Percentiles rank a stretch among this genome's conserved stretches.
These are phyloP conservation scores for Spodoptera frugiperda DNA, from an alignment of 1,140 invertebrate species.

Conservation along the genomic window DNA sequence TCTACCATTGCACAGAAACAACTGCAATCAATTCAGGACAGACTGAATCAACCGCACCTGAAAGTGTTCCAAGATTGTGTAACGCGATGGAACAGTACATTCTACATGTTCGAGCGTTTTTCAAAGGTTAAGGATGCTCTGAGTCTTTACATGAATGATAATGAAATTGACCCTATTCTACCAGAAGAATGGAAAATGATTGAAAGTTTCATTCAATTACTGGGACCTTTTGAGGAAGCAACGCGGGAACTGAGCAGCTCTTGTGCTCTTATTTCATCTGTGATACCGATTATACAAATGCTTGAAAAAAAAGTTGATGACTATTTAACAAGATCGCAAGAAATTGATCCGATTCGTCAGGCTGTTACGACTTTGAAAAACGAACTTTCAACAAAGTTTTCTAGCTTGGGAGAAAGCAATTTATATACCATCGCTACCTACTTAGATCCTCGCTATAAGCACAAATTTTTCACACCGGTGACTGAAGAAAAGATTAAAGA, in stretches of 20 bases:
- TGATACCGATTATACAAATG: slow-evolving; percentile 52
- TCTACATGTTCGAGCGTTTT: slow-evolving; percentile 54
- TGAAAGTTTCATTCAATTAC: slow-evolving; percentile 47
- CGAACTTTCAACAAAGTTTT: too few relatives aligned
- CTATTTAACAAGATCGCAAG: too few relatives aligned
- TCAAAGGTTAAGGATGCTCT: slow-evolving; percentile 51
- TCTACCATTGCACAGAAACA: slow-evolving; percentile 28
- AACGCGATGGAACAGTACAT: slow-evolving; percentile 49
- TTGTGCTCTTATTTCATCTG: slow-evolving; percentile 54
- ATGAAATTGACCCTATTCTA: slow-evolving; percentile 47
- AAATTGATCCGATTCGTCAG: too few relatives aligned
- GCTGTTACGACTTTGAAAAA: too few relatives aligned
- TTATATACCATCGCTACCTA: too few relatives aligned
- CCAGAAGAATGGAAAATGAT: slow-evolving; percentile 56
- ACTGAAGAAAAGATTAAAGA: too few relatives aligned
- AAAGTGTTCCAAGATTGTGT: slow-evolving; percentile 41
- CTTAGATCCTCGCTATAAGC: too few relatives aligned
- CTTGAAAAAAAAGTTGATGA: slow-evolving; percentile 8
- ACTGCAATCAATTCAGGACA: slow-evolving; percentile 51
- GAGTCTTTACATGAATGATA: slow-evolving; percentile 40
- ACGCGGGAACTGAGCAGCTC: slow-evolving; percentile 49
- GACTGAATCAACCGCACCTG: slow-evolving; percentile 54
- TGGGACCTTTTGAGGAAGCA: background rate
- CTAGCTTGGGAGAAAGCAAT: too few relatives aligned
- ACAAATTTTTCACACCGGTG: too few relatives aligned